Base-by-base conservation (phyloP, 92 coral and sea anemone genomes). In the Scolanthus callimorphus region DNA sequence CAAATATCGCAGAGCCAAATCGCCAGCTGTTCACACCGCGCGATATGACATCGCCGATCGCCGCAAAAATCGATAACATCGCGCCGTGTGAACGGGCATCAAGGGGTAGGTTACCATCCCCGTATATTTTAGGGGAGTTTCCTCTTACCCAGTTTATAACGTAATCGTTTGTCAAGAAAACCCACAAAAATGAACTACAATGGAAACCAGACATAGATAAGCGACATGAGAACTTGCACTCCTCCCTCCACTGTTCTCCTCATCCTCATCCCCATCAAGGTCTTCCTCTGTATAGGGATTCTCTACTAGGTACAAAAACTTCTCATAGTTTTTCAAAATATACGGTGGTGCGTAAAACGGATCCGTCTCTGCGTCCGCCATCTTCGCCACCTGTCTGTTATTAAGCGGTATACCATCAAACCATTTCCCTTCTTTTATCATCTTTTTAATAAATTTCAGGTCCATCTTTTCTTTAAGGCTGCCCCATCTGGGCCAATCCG, bases 401-500 rank as follows among this genome's bases (percentile, higher is more conserved):
- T 68, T 68, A 6, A 68, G 44, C n/a, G 55, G 25, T 20, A 29
- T 24, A 11, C 75, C 75, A 29, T 68, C 75, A 47, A 68, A 68
- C 75, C 75, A 68, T 46, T 30, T 45, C 1, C 75, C 75, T 38
- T 68, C 64, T 15, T 37, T 59, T 25, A 68, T 60, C 75, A 68
- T 68, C 9, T 47, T 57, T 15, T 53, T 28, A 28, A 68, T 47
- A 17, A 0, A 17, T 10, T 56, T 41, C 1, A 68, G 48, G 0
- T 44, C 30, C 75, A 68, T 68, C 30, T 68, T 68, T 9, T 68
- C 75, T 1, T 29, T 50, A 4, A 68, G 43, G 23, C 75, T 68
- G 0, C 75, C 75, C 75, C 75, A 68, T 11, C 75, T 43, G 1
- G 75, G 75, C 75, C 75, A 68, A 31, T 68, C 75, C 17, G 75